Evolutionary conservation across 2,888 invertebrate genomes (phyloP).

Genomic region (Hirtodrosophila trivittata): DNA sequence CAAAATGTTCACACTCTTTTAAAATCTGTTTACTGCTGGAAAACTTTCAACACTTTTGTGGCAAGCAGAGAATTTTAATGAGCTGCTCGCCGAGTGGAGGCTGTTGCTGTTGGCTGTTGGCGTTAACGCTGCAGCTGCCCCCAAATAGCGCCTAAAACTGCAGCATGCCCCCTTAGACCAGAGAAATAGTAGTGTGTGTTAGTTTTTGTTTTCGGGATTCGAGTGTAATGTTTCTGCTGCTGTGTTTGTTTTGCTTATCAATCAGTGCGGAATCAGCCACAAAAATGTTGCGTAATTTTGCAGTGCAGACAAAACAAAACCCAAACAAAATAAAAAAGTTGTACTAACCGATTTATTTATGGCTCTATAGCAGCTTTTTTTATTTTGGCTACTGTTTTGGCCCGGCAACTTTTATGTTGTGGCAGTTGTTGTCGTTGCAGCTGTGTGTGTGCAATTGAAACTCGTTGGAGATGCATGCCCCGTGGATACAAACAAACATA

Average conservation of each 20-base stretch:
- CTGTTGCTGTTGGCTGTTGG: slow-evolving; percentile 1
- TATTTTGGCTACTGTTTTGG: slow-evolving; percentile 62
- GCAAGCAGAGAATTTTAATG: slow-evolving; percentile 53
- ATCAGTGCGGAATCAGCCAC: slow-evolving; percentile 64
- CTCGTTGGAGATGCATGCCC: slow-evolving; percentile 54
- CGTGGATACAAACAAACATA: slow-evolving; percentile 8
- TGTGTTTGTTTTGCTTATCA: slow-evolving; percentile 63
- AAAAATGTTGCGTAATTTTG: slow-evolving; percentile 62
- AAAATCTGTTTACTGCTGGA: slow-evolving; percentile 49
- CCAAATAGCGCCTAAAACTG: slow-evolving; percentile 26
- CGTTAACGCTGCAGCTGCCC: slow-evolving; percentile 22
- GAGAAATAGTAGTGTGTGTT: slow-evolving; percentile 15
- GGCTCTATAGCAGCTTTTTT: slow-evolving; percentile 43
- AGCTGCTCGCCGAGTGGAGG: slow-evolving; percentile 44
- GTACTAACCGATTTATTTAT: slow-evolving; percentile 60
- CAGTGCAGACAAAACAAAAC: slow-evolving; percentile 37
- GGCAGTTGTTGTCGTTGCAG: slow-evolving; percentile 7
- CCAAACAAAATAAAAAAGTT: slow-evolving; percentile 34
- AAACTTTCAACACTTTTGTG: slow-evolving; percentile 52
- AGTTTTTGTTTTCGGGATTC: slow-evolving; percentile 16
- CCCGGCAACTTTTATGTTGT: slow-evolving; percentile 46
- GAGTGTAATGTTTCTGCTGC: slow-evolving; percentile 13
- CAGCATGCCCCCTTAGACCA: slow-evolving; percentile 3
- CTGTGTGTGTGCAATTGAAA: slow-evolving; percentile 49
- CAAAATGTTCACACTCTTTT: slow-evolving; percentile 50